Evolutionary conservation across 2,113 vertebrate genomes (phyloP).

Genomic region (Leptodactylus fuscus): DNA sequence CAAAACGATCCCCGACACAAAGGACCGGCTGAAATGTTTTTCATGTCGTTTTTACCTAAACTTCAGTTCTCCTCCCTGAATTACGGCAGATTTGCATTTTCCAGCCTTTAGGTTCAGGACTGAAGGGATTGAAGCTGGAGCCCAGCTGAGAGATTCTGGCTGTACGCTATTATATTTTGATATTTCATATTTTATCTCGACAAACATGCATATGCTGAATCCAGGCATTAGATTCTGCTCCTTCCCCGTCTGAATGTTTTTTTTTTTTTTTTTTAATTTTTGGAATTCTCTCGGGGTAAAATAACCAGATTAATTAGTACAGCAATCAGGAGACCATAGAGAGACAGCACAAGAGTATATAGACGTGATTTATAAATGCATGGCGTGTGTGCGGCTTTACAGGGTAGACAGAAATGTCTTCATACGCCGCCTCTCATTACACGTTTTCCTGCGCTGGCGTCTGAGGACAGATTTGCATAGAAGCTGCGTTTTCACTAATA

Average conservation of each 20-base stretch:
- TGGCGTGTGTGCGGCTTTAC: not conserved
- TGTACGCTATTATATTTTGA: constrained; percentile 2
- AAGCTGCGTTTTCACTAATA: constrained; percentile 31
- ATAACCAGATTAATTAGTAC: constrained; percentile 10
- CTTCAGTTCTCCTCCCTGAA: not conserved
- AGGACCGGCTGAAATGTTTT: not conserved
- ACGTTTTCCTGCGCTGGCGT: not conserved
- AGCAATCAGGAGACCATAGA: constrained; percentile 11
- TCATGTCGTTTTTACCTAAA: not conserved
- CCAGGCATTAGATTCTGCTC: not conserved
- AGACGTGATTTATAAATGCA: constrained; percentile 7
- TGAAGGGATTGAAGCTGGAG: constrained; percentile 14
- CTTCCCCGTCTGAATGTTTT: not conserved
- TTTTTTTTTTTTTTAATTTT: not conserved
- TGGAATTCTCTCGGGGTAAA: not conserved
- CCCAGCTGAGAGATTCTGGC: constrained; percentile 17
- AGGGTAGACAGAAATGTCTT: constrained; percentile 8
- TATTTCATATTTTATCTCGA: constrained; percentile 13
- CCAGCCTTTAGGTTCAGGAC: not conserved
- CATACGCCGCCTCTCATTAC: constrained; percentile 23
- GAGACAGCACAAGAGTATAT: not conserved
- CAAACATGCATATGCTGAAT: not conserved
- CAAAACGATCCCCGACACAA: not conserved
- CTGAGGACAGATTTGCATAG: constrained; percentile 27
- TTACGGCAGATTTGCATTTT: not conserved